These are phyloP conservation scores for Megaustenia siamemsis DNA, from an alignment of 2,888 invertebrate species.

Conservation along the genomic window DNA sequence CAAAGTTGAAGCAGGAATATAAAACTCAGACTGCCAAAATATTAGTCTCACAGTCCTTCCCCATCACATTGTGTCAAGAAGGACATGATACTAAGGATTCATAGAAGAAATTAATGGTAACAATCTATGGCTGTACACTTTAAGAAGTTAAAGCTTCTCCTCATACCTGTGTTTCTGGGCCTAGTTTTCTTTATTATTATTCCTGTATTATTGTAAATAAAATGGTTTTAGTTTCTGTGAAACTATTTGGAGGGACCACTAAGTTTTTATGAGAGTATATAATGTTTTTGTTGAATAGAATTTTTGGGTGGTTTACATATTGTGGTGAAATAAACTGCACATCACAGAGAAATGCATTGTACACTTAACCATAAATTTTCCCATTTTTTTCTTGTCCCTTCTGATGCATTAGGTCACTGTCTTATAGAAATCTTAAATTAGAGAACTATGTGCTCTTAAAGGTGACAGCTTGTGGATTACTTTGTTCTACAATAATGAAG, in stretches of 20 bases:
- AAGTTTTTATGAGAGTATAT: background rate
- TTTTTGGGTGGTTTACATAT: background rate
- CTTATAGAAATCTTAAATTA: background rate
- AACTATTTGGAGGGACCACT: background rate
- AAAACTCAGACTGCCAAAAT: constrained; percentile 58
- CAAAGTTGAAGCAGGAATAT: constrained; percentile 65
- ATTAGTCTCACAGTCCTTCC: constrained; percentile 59
- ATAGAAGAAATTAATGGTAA: background rate
- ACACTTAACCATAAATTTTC: background rate
- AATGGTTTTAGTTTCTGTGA: background rate
- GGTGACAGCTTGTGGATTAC: too few relatives aligned
- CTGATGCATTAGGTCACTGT: background rate
- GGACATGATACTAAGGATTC: background rate
- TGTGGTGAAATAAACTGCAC: background rate
- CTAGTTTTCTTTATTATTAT: background rate
- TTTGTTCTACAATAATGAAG: background rate
- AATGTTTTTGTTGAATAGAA: background rate
- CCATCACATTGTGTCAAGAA: constrained; percentile 50
- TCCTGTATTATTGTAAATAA: background rate
- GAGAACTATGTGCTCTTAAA: background rate
- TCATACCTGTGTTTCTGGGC: background rate
- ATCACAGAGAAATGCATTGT: background rate
- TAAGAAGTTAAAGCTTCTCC: constrained; percentile 14
- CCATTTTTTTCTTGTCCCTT: background rate
- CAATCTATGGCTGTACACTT: too few relatives aligned